Conservation (phyloP, 2,797 vertebrate species). For the Etheostoma nigrum region DNA sequence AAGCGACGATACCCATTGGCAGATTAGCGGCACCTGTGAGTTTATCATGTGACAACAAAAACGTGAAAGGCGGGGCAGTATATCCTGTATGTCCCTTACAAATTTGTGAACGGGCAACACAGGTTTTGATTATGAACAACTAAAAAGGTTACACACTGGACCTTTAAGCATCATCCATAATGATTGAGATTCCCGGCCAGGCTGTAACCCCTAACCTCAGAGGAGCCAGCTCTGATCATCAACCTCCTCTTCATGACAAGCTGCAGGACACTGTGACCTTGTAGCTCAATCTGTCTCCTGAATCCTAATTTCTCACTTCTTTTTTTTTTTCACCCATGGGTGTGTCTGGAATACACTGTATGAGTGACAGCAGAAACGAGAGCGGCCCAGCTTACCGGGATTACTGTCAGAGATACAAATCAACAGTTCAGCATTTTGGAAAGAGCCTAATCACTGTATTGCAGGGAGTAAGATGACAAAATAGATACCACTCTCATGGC, state of each 20-base stretch:
- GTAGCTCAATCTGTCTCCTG: neutral
- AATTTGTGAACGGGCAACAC: no score
- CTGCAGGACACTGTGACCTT: neutral
- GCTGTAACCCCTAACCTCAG: slow-evolving; percentile 45
- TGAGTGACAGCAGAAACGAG: neutral
- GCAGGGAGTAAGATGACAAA: neutral
- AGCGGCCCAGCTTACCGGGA: neutral
- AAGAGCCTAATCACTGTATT: neutral
- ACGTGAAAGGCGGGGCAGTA: no score
- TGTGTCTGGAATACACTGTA: neutral
- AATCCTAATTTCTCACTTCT: slow-evolving; percentile 18
- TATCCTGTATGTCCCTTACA: no score
- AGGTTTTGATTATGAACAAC: no score
- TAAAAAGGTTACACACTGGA: no score
- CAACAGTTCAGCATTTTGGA: neutral
- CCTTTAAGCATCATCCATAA: slow-evolving; percentile 28
- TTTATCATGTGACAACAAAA: no score
- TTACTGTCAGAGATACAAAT: neutral
- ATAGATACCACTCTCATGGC: neutral
- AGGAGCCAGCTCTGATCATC: slow-evolving; percentile 7
- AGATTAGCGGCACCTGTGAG: no score
- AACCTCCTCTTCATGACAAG: slow-evolving; percentile 2
- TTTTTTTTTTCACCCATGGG: neutral
- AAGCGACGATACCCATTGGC: no score
- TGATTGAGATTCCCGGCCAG: slow-evolving; percentile 6